Percentiles rank a stretch among this genome's conserved stretches.
Evolutionary conservation across 2,797 vertebrate genomes (phyloP).

Genomic region (Ambastaia sidthimunki): DNA sequence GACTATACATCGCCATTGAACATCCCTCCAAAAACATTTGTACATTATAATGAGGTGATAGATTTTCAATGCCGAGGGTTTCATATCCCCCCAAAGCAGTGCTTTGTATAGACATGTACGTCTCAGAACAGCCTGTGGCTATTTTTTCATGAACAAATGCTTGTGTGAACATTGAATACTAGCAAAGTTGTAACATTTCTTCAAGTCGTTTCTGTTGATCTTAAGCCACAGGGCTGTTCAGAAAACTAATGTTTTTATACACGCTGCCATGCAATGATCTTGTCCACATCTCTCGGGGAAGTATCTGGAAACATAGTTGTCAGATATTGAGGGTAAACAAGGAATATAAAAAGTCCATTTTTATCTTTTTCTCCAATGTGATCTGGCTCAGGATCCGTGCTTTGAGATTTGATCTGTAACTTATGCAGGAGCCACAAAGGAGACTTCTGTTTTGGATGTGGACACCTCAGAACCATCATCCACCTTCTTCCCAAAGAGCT

Average conservation of each 20-base stretch:
- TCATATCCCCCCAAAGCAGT: conserved; percentile 5
- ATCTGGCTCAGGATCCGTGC: conserved; percentile 24
- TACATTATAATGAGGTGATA: conserved; percentile 26
- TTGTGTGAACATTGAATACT: conserved; percentile 3
- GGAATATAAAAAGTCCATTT: conserved; percentile 63
- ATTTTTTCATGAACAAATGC: background rate
- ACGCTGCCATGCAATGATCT: conserved; percentile 30
- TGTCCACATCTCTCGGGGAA: conserved; percentile 23
- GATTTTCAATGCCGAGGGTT: background rate
- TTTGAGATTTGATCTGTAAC: conserved; percentile 16
- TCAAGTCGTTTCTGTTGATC: background rate
- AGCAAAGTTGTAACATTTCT: conserved; percentile 16
- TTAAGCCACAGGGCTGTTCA: conserved; percentile 11
- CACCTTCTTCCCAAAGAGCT: conserved; percentile 87
- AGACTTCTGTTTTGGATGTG: conserved; percentile 86
- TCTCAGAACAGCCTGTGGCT: conserved; percentile 11
- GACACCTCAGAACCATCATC: conserved; percentile 87
- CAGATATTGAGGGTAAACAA: conserved; percentile 55
- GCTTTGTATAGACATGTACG: conserved; percentile 1
- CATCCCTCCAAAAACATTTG: conserved; percentile 18
- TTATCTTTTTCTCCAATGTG: conserved; percentile 37
- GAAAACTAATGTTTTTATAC: conserved; percentile 35
- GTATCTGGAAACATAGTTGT: conserved; percentile 34
- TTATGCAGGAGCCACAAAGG: conserved; percentile 48
- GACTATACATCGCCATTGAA: conserved; percentile 26